These are phyloP conservation scores for Lasius fuliginosus DNA, from an alignment of 2,888 invertebrate species.

Conservation along the genomic window DNA sequence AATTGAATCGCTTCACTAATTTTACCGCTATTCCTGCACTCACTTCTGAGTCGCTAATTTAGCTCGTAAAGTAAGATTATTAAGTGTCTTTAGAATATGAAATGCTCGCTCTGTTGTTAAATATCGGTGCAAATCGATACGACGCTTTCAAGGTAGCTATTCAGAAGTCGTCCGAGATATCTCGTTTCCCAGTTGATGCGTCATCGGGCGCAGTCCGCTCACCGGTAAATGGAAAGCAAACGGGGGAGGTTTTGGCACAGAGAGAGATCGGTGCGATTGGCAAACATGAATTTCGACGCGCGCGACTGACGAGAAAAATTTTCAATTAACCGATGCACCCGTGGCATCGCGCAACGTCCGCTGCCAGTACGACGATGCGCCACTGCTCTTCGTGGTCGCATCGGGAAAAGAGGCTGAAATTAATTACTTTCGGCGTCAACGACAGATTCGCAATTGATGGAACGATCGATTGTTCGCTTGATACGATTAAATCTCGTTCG, in stretches of 20 bases:
- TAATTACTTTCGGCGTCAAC: slow-evolving; percentile 74
- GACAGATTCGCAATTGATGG: slow-evolving; percentile 55
- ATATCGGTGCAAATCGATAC: slow-evolving; percentile 27
- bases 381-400: slow-evolving; percentile 57
- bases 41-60: background rate
- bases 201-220: slow-evolving; percentile 68
- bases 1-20: background rate
- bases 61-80: background rate
- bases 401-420: slow-evolving; percentile 67
- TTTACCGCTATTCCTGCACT: background rate
- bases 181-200: slow-evolving; percentile 35
- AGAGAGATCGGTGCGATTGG: slow-evolving; percentile 70
- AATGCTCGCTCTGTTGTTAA: background rate
- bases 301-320: slow-evolving; percentile 75
- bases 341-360: slow-evolving; percentile 52
- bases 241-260: slow-evolving; percentile 61
- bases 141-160: slow-evolving; percentile 6
- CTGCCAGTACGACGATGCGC: slow-evolving; percentile 49
- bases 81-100: background rate
- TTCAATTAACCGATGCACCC: slow-evolving; percentile 76
- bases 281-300: slow-evolving; percentile 74
- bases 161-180: slow-evolving; percentile 47
- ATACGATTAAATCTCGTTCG: slow-evolving; percentile 70
- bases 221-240: slow-evolving; percentile 83
- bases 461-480: slow-evolving; percentile 70